These are phyloP conservation scores for Poeciliopsis occidentalis DNA, from an alignment of 2,113 vertebrate species.

Conservation along the genomic window DNA sequence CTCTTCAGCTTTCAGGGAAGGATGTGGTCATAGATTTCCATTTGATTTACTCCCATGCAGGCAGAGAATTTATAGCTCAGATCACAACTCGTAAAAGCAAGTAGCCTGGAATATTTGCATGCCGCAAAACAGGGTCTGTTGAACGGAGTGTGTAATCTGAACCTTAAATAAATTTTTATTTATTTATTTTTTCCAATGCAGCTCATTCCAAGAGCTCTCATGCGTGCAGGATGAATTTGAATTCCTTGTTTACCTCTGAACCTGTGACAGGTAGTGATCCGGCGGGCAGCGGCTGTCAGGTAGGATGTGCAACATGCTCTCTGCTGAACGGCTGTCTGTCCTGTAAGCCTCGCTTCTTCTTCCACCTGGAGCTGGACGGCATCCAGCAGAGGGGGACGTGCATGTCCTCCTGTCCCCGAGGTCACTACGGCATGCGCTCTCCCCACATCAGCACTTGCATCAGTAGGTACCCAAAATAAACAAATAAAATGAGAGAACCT, in stretches of 20 bases:
- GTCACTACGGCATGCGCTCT: constrained; percentile 87
- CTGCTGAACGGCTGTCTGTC: constrained; percentile 90
- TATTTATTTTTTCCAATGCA: background rate
- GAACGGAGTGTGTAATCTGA: background rate
- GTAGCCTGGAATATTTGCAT: background rate
- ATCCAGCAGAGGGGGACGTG: constrained; percentile 90
- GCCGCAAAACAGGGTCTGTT: background rate
- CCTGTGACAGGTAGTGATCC: constrained; percentile 80
- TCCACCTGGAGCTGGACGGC: constrained; percentile 89
- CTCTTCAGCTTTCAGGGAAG: constrained; percentile 24
- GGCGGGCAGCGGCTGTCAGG: constrained; percentile 84
- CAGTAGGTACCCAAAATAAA: constrained; percentile 79
- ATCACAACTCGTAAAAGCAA: constrained; percentile 1
- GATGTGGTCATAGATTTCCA: constrained; percentile 42
- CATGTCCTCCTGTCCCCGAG: constrained; percentile 87
- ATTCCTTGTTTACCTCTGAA: background rate
- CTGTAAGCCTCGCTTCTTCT: constrained; percentile 92
- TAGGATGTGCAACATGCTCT: constrained; percentile 89
- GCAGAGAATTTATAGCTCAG: constrained; percentile 12
- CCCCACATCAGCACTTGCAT: constrained; percentile 89
- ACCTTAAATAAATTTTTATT: background rate
- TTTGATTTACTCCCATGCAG: constrained; percentile 12
- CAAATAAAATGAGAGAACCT: background rate
- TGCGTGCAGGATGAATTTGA: background rate
- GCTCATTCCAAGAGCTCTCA: background rate